These are phyloP conservation scores for Tupiocoris notatus DNA, from an alignment of 2,888 invertebrate genomes.

Conservation along the genomic window DNA sequence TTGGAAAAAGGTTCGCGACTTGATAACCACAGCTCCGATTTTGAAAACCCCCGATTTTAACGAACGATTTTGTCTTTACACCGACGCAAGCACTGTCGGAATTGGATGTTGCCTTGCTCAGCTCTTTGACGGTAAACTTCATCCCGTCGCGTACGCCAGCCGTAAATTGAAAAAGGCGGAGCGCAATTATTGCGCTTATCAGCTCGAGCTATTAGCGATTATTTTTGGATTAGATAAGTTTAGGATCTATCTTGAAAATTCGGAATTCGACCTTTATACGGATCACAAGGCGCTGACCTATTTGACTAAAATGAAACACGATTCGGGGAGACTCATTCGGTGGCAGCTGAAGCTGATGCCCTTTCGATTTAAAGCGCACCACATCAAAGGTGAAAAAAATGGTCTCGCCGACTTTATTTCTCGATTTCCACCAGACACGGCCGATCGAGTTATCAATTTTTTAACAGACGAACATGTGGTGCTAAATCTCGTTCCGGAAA, in stretches of 20 bases:
- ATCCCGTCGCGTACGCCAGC: not conserved
- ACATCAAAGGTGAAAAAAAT: not conserved
- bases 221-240: not conserved
- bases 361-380: not conserved
- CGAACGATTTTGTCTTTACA: not conserved
- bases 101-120: not conserved
- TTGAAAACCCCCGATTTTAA: not conserved
- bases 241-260: not conserved
- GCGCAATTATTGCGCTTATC: not conserved
- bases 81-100: not conserved
- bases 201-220: not conserved
- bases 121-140: not conserved
- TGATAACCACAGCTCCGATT: not conserved
- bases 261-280: not conserved
- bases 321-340: not conserved
- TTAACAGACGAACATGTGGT: not conserved
- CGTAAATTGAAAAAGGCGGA: not conserved
- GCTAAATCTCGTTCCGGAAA: not conserved
- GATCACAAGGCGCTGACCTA: not conserved
- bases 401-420: not conserved
- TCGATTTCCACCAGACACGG: not conserved
- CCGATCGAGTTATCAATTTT: too few relatives aligned
- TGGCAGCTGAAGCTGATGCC: not conserved
- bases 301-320: not conserved
- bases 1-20: not conserved